These are phyloP conservation scores for Ostrea edulis DNA, from an alignment of 1,140 invertebrate genomes.

Conservation along the genomic window DNA sequence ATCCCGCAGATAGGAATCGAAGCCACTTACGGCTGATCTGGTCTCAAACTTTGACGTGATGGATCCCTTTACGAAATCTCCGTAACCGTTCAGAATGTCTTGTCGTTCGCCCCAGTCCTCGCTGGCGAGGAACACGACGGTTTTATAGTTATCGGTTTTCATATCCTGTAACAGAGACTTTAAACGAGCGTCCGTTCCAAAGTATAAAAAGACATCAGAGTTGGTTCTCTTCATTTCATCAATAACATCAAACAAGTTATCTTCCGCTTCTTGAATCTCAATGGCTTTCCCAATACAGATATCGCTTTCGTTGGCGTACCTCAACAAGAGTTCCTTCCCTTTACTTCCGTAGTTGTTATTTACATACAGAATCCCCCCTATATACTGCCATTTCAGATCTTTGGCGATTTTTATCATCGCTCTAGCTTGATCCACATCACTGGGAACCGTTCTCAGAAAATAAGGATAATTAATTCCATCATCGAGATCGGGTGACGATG, in stretches of 20 bases:
- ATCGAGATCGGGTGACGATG: slow-evolving; percentile 72
- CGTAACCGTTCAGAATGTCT: slow-evolving; percentile 56
- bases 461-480: slow-evolving; percentile 72
- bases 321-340: slow-evolving; percentile 66
- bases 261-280: slow-evolving; percentile 78
- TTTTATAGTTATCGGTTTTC: slow-evolving; percentile 70
- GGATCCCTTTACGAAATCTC: slow-evolving; percentile 63
- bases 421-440: slow-evolving; percentile 82
- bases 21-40: slow-evolving; percentile 35
- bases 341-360: slow-evolving; percentile 81
- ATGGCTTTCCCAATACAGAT: slow-evolving; percentile 82
- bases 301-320: slow-evolving; percentile 74
- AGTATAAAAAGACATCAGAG: slow-evolving; percentile 84
- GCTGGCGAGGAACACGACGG: slow-evolving; percentile 85
- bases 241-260: slow-evolving; percentile 50
- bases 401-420: slow-evolving; percentile 86
- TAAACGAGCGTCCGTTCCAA: slow-evolving; percentile 86
- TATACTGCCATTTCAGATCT: slow-evolving; percentile 75
- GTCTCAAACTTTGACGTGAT: slow-evolving; percentile 66
- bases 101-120: slow-evolving; percentile 87
- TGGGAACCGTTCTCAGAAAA: slow-evolving; percentile 75
- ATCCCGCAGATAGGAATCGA: slow-evolving; percentile 54
- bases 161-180: slow-evolving; percentile 79
- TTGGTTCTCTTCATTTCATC: slow-evolving; percentile 45
- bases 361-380: slow-evolving; percentile 70